phyloP scores from a whole-genome alignment of 2,888 invertebrate species.

The Gnatocerus cornutus region DNA sequence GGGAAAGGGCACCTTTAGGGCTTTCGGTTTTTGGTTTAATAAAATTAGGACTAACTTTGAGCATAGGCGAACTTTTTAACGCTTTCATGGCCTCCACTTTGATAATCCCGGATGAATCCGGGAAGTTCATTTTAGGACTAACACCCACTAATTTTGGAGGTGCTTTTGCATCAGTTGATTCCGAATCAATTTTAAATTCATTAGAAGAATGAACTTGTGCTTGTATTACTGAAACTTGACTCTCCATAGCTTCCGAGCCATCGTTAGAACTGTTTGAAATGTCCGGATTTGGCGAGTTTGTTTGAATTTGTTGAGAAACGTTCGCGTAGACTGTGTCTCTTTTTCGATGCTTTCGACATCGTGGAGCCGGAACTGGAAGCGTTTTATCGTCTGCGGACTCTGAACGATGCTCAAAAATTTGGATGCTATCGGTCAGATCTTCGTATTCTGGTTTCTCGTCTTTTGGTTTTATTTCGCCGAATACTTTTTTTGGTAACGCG shows the following conservation, averaged over 20 bases:
- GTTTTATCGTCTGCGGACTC: conserved; percentile 62
- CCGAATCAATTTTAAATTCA: conserved; percentile 3
- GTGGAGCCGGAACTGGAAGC: conserved; percentile 76
- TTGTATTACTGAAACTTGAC: conserved; percentile 61
- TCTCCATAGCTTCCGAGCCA: conserved; percentile 57
- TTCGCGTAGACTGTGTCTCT: conserved; percentile 65
- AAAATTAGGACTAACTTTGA: conserved; percentile 76
- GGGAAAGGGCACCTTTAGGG: conserved; percentile 66
- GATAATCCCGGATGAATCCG: conserved; percentile 22
- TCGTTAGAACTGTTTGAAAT: conserved; percentile 58
- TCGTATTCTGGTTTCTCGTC: conserved; percentile 72
- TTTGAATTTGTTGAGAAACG: conserved; percentile 53
- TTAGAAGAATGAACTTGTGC: conserved; percentile 62
- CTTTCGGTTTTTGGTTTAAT: conserved; percentile 68
- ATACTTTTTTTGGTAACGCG: conserved; percentile 65
- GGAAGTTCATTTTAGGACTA: conserved; percentile 51
- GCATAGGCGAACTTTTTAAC: conserved; percentile 68
- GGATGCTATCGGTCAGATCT: conserved; percentile 80
- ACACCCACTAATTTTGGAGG: conserved; percentile 56
- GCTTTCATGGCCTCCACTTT: conserved; percentile 52
- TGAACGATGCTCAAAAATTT: conserved; percentile 75
- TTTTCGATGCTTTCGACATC: conserved; percentile 66
- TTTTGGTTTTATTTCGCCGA: conserved; percentile 53
- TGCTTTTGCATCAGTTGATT: conserved; percentile 19
- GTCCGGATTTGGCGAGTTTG: conserved; percentile 52